Percentiles rank a stretch among this genome's conserved stretches.
Conservation (phyloP, 1,140 invertebrate species). For the Asobara japonica region DNA sequence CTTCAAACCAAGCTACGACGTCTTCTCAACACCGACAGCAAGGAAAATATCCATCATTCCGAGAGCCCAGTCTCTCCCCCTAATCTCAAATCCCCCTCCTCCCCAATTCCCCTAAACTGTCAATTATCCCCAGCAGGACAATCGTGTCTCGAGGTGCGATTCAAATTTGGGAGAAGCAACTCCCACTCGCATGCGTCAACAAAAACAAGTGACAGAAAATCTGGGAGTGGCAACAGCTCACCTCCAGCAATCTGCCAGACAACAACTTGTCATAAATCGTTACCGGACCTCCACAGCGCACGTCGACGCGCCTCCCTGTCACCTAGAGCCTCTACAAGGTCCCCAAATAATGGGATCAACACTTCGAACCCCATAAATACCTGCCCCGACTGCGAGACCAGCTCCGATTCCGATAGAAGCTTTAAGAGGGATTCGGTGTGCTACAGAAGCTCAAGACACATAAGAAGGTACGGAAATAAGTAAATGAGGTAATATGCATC, state of each 20-base stretch:
- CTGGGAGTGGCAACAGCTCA: conserved; percentile 45
- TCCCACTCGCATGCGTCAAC: conserved; percentile 73
- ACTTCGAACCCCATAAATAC: conserved; percentile 54
- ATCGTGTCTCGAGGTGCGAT: conserved; percentile 51
- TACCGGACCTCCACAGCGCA: conserved; percentile 82
- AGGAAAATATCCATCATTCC: conserved; percentile 69
- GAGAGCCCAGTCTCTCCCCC: conserved; percentile 39
- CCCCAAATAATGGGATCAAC: conserved; percentile 33
- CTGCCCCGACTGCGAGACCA: conserved; percentile 64
- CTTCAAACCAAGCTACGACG: conserved; percentile 82
- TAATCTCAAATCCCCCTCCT: background rate
- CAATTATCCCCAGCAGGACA: conserved; percentile 39
- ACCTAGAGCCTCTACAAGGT: conserved; percentile 60
- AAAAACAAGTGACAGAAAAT: conserved; percentile 52
- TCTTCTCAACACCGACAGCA: conserved; percentile 78
- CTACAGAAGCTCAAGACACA: conserved; percentile 61
- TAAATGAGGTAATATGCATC: too few species aligned
- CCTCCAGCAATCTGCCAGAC: conserved; percentile 54
- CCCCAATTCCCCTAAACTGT: background rate
- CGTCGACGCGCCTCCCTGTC: conserved; percentile 67
- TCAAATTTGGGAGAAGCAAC: conserved; percentile 70
- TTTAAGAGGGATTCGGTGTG: conserved; percentile 60
- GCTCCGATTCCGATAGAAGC: conserved; percentile 63
- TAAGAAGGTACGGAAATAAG: too few species aligned
- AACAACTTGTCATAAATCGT: conserved; percentile 79